Evolutionary conservation across 2,888 invertebrate species (phyloP), one percentile per base, ranked within the genome.

Genomic region (Drosophila basisetae): DNA sequence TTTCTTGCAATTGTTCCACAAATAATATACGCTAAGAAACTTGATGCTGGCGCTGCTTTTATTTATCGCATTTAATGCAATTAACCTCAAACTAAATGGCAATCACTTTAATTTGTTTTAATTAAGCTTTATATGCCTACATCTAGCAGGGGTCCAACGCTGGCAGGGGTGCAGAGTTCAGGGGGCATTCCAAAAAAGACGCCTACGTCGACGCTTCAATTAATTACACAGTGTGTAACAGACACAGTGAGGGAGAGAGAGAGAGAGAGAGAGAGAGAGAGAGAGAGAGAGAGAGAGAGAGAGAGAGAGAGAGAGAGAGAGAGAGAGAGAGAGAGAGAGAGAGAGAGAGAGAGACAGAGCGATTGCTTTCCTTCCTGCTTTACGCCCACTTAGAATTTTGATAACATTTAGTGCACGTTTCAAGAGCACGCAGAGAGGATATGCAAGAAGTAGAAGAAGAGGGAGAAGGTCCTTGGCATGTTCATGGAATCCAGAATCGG

Each of bases 1-100:
- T 39, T 55, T 58, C 31, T 54, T 22, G 47, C 64, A 82, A 69
- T 73, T 59, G 83, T 74, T 50, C 68, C 66, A 67, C 37, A 64
- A 66, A 66, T 66, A 28, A 39, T 60, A 59, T 58, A 30, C 43
- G 22, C 50, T 30, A 65, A 83, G 82, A 60, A 68, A 68, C 54
- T 83, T 73, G 56, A 67, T 30, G 65, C 49, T 73, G 74, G 68
- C 55, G 68, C 66, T 82, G 74, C 79, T 73, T 80, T 80, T 72
- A 58, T 73, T 78, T 92, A 22, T 92, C 91, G 87, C 91, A 90
- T 92, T 87, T 92, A 92, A 92, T 92, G 90, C 92, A 92, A 92
- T 92, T 92, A 92, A 92, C 92, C 92, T 90, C 92, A 92, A 91
- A 92, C 90, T 91, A 91, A 89, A 91, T 85, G 91, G 89, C 91